These are phyloP conservation scores for Mermis nigrescens DNA, from an alignment of 2,888 invertebrate genomes.

Conservation along the genomic window DNA sequence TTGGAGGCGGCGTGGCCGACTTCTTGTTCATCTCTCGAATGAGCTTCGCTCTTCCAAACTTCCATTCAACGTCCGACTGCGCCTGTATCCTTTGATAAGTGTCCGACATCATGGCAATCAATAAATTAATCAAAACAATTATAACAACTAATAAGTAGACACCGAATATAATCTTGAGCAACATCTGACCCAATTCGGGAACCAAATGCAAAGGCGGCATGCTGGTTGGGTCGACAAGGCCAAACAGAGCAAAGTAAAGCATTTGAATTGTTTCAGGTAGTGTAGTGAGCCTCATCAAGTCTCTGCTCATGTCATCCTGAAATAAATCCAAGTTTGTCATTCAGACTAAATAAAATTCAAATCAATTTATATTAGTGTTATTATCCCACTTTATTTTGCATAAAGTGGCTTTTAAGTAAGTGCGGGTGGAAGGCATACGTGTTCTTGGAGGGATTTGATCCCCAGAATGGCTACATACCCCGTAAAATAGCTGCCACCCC, in stretches of 20 bases:
- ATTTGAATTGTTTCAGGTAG: conserved; percentile 67
- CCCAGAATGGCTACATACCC: too few species aligned
- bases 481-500: too few species aligned
- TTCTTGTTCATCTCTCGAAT: conserved; percentile 95
- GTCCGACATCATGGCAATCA: conserved; percentile 99
- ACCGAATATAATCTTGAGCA: conserved; percentile 54
- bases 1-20: conserved; percentile 85
- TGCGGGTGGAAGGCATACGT: too few species aligned
- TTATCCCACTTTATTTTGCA: too few species aligned
- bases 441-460: too few species aligned
- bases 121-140: conserved; percentile 89
- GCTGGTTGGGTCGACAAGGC: conserved; percentile 51
- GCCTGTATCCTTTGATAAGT: conserved; percentile 98
- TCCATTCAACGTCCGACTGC: conserved; percentile 99
- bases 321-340: too few species aligned
- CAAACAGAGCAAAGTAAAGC: conserved; percentile 92
- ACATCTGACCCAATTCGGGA: conserved; percentile 26
- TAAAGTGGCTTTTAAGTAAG: too few species aligned
- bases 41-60: conserved; percentile 90
- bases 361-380: too few species aligned
- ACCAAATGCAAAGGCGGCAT: conserved; percentile 40
- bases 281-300: conserved; percentile 18
- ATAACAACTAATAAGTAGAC: conserved; percentile 93
- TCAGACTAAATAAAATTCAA: too few species aligned
- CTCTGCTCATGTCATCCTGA: neutral